Conservation (phyloP, 2,113 vertebrate genomes). For the Gavialis gangeticus region DNA sequence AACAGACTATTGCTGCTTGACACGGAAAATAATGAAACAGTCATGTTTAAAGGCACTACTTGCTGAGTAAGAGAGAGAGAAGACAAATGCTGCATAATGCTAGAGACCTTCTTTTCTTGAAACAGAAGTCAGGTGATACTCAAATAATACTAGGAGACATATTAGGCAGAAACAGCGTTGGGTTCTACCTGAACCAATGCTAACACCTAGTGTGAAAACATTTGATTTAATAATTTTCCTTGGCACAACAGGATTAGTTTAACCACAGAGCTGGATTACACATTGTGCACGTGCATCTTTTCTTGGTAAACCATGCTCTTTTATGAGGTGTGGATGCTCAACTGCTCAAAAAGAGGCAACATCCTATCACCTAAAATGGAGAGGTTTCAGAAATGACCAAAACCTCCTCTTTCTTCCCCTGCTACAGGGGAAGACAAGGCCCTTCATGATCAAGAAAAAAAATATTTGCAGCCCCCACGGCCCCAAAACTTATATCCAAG, state of each 20-base stretch:
- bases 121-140: background rate
- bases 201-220: background rate
- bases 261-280: background rate
- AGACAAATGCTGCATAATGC: background rate
- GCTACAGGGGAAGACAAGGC: too few relatives aligned
- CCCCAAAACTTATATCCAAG: background rate
- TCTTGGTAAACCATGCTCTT: background rate
- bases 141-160: background rate
- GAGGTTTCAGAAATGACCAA: background rate
- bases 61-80: background rate
- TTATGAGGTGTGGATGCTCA: background rate
- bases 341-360: background rate
- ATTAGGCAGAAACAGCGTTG: background rate
- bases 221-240: background rate
- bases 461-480: background rate
- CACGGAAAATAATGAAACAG: background rate
- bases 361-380: background rate
- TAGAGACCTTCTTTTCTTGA: background rate
- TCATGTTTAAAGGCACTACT: background rate
- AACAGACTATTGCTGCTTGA: background rate
- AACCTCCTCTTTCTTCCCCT: background rate
- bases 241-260: background rate
- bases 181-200: background rate
- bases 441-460: background rate
- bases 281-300: background rate